Evolutionary conservation across 2,797 vertebrate species (phyloP), one percentile per base, ranked within the genome.

Genomic region (Buphagus erythrorhynchus): DNA sequence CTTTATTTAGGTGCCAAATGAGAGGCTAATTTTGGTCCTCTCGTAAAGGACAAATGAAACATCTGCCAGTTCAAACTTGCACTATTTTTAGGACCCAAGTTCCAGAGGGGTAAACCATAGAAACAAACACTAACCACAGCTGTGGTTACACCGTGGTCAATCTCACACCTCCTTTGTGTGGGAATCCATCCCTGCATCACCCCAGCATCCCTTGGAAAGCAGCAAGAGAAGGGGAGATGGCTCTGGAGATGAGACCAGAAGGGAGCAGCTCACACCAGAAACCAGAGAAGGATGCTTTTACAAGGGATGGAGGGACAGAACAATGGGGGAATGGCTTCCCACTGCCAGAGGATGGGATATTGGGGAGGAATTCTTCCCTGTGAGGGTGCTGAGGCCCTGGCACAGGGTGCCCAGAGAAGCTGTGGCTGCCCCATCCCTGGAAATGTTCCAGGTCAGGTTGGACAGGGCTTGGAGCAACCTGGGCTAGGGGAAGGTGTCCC

Each of bases 1-100:
- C 97, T 98, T 98, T 97, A 97, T 98, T 98, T 98, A 98, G 97
- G 98, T 96, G 96, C 97, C 95, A 96, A 97, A 96, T 95, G 97
- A 97, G 97, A 97, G 94, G 90, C 97, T 98, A 97, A 98, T 98
- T 98, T 96, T 93, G 96, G 97, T 77, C 97, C 92, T 97, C 96
- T 94, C 33, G 4, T 93, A 97, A 97, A 98, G 97, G 97, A 97
- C 97, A 98, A 97, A 97, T 51, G 95, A 79, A 97, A 97, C 98
- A 98, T 97, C 97, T 98, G 97, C 98, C 97, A 96, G 96, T 97
- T 98, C 95, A 95, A 96, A 97, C 92, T 89, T 24, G 26, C 54
- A 84, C 97, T 98, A 97, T 97, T 98, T 98, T 98, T 98, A 98
- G 98, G 97, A 85, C 29, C 31, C 20, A 12, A n/a, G 90, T 77